Percentiles rank a stretch among this genome's conserved stretches.
phyloP scores from a whole-genome alignment of 2,888 invertebrate species.

The Hedya salicella region DNA sequence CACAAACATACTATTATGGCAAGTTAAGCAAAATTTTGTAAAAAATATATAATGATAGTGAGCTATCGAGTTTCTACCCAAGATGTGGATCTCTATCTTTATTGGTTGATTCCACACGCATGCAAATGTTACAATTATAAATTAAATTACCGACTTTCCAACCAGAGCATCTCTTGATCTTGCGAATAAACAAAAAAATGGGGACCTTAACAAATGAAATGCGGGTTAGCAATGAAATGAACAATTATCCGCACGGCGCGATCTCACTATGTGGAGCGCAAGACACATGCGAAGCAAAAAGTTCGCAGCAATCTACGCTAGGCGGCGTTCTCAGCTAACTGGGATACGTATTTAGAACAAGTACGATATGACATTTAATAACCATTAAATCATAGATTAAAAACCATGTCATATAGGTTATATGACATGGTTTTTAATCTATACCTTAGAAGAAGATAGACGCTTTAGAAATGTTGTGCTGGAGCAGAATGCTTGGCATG shows the following conservation, averaged over 20 bases:
- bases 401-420: no score
- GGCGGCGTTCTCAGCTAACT: slow-evolving; percentile 56
- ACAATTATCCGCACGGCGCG: slow-evolving; percentile 51
- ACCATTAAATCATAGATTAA: not conserved
- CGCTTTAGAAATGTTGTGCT: no score
- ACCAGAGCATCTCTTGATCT: not conserved
- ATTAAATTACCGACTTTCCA: not conserved
- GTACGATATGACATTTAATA: slow-evolving; percentile 37
- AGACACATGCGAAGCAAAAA: slow-evolving; percentile 59
- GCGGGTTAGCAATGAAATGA: slow-evolving; percentile 46
- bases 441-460: no score
- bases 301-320: slow-evolving; percentile 57
- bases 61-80: no score
- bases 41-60: no score
- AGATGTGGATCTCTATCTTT: no score
- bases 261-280: slow-evolving; percentile 48
- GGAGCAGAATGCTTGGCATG: no score
- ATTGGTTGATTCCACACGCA: no score
- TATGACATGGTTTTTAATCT: no score
- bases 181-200: slow-evolving; percentile 28
- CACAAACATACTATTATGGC: no score
- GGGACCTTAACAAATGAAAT: slow-evolving; percentile 45
- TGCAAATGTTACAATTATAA: no score
- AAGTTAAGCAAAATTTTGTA: no score
- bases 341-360: slow-evolving; percentile 53